These are phyloP conservation scores for Cuculus canorus DNA, from an alignment of 2,797 vertebrate species.

Conservation along the genomic window DNA sequence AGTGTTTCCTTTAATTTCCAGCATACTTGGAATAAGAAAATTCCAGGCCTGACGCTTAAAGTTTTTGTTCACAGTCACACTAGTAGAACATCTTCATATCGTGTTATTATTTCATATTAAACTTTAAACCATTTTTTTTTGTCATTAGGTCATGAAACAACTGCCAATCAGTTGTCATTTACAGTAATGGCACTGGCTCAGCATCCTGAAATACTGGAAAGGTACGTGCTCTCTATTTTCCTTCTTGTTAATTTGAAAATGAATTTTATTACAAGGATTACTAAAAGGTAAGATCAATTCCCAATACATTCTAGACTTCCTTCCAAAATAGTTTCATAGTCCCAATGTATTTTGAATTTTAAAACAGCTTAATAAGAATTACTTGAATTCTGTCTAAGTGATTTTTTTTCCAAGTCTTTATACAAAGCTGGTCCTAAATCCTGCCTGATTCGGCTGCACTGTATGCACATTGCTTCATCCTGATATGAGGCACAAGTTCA, in stretches of 20 bases:
- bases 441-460: neutral
- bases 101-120: neutral
- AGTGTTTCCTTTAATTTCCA: neutral
- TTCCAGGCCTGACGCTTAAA: fast-evolving
- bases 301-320: neutral
- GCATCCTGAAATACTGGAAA: slow-evolving; percentile 86
- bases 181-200: slow-evolving; percentile 87
- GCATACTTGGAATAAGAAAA: neutral
- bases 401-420: neutral
- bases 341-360: neutral
- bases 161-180: slow-evolving; percentile 88
- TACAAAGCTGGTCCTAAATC: neutral
- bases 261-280: neutral
- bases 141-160: slow-evolving; percentile 89
- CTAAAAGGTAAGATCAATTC: neutral
- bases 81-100: neutral
- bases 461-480: neutral
- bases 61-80: neutral
- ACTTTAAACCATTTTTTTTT: neutral
- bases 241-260: neutral
- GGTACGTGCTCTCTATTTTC: slow-evolving; percentile 63
- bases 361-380: neutral
- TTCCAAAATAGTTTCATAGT: neutral
- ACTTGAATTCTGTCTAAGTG: neutral
- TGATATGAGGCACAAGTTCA: neutral